phyloP scores from a whole-genome alignment of 2,888 invertebrate species.

The Chloroclystis v-ata region DNA sequence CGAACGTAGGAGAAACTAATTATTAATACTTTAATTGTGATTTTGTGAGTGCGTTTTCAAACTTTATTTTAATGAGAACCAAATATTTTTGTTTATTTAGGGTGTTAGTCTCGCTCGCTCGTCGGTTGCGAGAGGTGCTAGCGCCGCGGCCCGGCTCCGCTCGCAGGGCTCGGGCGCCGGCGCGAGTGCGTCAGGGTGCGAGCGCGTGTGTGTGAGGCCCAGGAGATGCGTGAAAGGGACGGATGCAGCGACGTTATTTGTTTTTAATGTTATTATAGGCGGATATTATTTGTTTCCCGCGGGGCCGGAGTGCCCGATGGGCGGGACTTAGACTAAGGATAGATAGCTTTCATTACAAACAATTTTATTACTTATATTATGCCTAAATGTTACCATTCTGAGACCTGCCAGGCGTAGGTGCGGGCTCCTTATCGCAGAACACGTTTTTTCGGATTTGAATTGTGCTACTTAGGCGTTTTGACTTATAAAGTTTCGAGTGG shows the following conservation, averaged over 20 bases:
- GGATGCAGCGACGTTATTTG: slow-evolving; percentile 28
- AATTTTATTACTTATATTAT: slow-evolving; percentile 29
- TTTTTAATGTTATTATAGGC: slow-evolving; percentile 62
- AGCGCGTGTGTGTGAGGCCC: not conserved
- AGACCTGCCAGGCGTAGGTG: not conserved
- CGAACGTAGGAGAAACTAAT: slow-evolving; percentile 22
- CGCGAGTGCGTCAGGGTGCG: not conserved
- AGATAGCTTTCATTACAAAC: slow-evolving; percentile 35
- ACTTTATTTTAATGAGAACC: slow-evolving; percentile 60
- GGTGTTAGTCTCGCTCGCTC: slow-evolving; percentile 25
- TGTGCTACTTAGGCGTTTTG: slow-evolving; percentile 10
- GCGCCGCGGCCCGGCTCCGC: not conserved
- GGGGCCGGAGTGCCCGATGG: slow-evolving; percentile 10
- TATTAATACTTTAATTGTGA: slow-evolving; percentile 35
- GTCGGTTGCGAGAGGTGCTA: not conserved
- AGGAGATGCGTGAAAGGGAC: not conserved
- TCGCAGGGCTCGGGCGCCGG: not conserved
- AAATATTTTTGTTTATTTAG: slow-evolving; percentile 55
- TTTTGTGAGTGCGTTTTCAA: slow-evolving; percentile 35
- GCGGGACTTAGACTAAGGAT: slow-evolving; percentile 23
- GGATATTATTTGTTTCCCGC: slow-evolving; percentile 44
- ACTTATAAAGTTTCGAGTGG: not conserved
- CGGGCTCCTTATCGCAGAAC: slow-evolving; percentile 1
- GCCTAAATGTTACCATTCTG: slow-evolving; percentile 47
- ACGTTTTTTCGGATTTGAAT: slow-evolving; percentile 23